A percentile compares a stretch with the other conserved stretches of the same genome.
Evolutionary conservation across 2,888 invertebrate species (phyloP).

Genomic region (Habrosyne pyritoides): DNA sequence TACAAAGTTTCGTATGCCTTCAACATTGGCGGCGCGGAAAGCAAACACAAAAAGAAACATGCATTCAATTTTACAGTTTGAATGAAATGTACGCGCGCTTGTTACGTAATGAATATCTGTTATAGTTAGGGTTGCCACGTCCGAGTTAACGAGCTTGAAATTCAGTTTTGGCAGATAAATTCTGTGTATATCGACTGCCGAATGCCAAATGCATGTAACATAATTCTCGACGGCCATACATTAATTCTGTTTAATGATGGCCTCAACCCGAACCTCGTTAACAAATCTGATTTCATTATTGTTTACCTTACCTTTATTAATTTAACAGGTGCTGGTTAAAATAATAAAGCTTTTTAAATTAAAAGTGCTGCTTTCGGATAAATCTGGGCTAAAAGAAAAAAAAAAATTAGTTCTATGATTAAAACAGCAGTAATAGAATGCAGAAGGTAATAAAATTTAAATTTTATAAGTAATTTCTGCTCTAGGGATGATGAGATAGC

Average conservation of each 20-base stretch:
- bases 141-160: background rate
- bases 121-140: background rate
- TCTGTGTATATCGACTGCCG: background rate
- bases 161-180: background rate
- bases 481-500: background rate
- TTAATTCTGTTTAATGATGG: background rate
- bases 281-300: background rate
- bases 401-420: no score
- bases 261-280: background rate
- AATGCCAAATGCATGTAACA: background rate
- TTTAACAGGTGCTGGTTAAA: background rate
- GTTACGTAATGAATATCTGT: constrained; percentile 1
- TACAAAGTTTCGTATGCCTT: constrained; percentile 27
- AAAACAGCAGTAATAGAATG: no score
- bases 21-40: constrained; percentile 17
- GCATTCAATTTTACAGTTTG: constrained; percentile 20
- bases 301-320: background rate
- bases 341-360: background rate
- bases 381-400: no score
- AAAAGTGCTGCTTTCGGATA: no score
- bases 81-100: constrained; percentile 13
- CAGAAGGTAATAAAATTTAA: no score
- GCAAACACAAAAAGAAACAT: constrained; percentile 17
- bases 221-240: background rate
- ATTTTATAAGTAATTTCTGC: background rate